Conservation (phyloP, 2,797 vertebrate species). For the Coccyzus lansbergi region DNA sequence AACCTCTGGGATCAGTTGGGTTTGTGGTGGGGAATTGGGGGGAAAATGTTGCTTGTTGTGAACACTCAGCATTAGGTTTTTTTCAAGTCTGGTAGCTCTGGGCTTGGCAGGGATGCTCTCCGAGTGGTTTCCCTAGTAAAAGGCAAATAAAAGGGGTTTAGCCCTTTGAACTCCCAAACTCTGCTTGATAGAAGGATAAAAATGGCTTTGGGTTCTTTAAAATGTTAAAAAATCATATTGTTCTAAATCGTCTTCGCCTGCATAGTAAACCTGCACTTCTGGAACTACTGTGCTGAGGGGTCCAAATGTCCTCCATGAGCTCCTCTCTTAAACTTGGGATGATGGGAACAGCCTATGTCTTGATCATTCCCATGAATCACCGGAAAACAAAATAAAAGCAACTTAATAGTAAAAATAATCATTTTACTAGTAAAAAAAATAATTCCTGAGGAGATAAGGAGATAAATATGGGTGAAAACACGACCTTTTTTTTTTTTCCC, state of each 20-base stretch:
- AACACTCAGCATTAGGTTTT: neutral
- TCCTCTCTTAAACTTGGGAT: neutral
- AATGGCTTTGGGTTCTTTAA: neutral
- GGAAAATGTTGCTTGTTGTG: neutral
- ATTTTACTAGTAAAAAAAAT: neutral
- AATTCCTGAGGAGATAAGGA: neutral
- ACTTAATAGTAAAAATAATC: neutral
- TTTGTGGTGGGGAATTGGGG: neutral
- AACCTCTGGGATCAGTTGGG: neutral
- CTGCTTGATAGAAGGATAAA: neutral
- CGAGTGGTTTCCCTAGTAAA: neutral
- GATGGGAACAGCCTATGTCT: neutral
- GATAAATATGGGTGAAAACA: neutral
- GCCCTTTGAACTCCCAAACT: neutral
- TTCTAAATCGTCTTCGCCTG: neutral
- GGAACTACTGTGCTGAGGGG: neutral
- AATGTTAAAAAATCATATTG: rapidly evolving
- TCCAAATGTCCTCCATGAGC: neutral
- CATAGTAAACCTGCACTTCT: neutral
- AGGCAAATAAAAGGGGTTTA: neutral
- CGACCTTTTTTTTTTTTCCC: neutral
- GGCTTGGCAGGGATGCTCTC: neutral
- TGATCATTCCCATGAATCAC: neutral
- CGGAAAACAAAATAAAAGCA: neutral
- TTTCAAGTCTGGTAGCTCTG: neutral